Evolutionary conservation across 2,113 vertebrate species (phyloP), one percentile per base, ranked within the genome.

Genomic region (Apistogramma diplotaenia): DNA sequence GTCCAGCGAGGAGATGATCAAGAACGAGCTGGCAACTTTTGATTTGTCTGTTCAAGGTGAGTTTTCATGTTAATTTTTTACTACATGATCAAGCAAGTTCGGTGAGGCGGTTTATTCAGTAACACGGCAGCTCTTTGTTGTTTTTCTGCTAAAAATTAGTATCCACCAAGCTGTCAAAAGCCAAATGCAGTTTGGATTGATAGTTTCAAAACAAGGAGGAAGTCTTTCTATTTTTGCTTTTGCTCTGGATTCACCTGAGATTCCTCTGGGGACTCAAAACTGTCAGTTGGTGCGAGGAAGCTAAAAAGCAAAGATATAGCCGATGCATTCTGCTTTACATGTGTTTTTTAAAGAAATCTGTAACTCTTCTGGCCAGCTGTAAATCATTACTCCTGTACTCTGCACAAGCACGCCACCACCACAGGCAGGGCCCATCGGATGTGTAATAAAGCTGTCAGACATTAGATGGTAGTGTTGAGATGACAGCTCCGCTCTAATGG

Each of bases 1-100:
- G 83, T 99, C 98, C 76, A 99, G 98, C 2, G 98, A 99, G 87
- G 98, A 99, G 93, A 99, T 99, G 98, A 99, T 99, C 94, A 97
- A 93, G 94, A 98, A 95, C 2, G 98, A 99, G 60, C 95, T 99
- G 83, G 98, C 97, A 3, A 99, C 98, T 6, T 99, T 99, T 92
- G 98, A 99, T 91, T 94, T 99, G 76, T 99, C 96, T 40, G 97
- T 99, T 84, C 98, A 99, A 97, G 98, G 98, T 99, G 89, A 96
- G 97, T 89, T 31, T 2, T 61, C 57, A 21, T 56, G 3, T 49
- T 46, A 6, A n/a, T 70, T 19, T 29, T 33, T 57, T 12, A 3
- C n/a, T 18, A 4, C 15, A 5, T 35, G 15, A 37, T 33, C 29
- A 19, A 10, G 0, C 51, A 54, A 4, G 1, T 12, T 18, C 9